These are phyloP conservation scores for Heterotilapia buettikoferi DNA, from an alignment of 2,113 vertebrate genomes.

Conservation along the genomic window DNA sequence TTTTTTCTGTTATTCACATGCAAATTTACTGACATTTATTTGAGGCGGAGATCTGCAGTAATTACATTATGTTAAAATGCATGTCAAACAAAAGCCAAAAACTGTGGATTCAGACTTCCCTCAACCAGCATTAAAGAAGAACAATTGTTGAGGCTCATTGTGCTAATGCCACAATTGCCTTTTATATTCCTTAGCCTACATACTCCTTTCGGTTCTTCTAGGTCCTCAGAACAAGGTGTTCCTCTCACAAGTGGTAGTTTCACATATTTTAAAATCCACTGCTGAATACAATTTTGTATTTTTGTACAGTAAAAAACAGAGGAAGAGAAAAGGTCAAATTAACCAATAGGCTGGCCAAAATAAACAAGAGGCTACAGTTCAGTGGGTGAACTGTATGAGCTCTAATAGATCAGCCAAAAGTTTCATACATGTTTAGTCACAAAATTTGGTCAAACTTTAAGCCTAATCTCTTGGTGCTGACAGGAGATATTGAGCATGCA, in stretches of 20 bases:
- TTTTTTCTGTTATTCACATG: background rate
- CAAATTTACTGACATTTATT: background rate
- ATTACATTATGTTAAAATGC: background rate
- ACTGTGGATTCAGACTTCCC: background rate
- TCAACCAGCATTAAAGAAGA: background rate
- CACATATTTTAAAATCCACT: background rate
- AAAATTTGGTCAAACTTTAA: conserved; percentile 11
- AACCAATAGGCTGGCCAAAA: background rate
- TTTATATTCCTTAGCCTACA: background rate
- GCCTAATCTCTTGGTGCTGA: conserved; percentile 1
- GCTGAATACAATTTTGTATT: background rate
- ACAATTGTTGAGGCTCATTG: background rate
- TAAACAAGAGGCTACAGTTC: background rate
- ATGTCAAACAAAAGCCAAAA: background rate
- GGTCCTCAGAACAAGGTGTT: background rate
- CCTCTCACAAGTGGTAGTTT: background rate
- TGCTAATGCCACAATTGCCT: background rate
- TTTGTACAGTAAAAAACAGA: background rate
- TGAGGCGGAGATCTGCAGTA: background rate
- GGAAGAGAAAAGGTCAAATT: background rate
- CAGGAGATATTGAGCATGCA: background rate
- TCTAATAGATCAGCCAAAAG: conserved; percentile 15
- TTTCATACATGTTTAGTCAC: conserved; percentile 2
- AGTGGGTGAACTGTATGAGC: conserved; percentile 7
- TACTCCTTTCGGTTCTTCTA: background rate